Conservation (phyloP, 2,113 vertebrate genomes). For the Scomber colias region DNA sequence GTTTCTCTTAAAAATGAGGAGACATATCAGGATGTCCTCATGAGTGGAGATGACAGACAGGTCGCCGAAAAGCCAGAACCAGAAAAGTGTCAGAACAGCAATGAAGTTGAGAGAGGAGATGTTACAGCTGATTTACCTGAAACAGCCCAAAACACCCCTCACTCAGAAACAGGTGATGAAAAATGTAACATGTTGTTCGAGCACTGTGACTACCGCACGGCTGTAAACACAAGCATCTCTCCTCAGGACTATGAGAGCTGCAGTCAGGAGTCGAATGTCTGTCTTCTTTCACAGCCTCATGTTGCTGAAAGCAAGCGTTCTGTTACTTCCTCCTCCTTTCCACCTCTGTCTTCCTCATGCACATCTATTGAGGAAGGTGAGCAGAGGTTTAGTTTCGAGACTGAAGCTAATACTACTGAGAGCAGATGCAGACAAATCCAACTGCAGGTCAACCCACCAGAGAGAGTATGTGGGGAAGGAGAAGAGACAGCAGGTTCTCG, state of each 20-base stretch:
- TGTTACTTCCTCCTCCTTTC: not conserved
- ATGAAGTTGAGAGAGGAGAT: not conserved
- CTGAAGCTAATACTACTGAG: not conserved
- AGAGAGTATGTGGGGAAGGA: not conserved
- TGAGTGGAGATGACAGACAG: not conserved
- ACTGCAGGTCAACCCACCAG: not conserved
- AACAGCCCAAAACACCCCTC: accelerated
- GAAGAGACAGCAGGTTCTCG: not conserved
- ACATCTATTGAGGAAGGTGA: not conserved
- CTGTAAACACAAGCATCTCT: not conserved
- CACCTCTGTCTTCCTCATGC: not conserved
- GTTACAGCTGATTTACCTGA: not conserved
- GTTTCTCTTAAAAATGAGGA: too few relatives aligned
- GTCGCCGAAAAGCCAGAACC: not conserved
- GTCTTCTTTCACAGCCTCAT: not conserved
- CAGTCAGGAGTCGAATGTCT: not conserved
- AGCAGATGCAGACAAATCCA: not conserved
- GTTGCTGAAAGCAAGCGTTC: not conserved
- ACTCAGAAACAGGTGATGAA: not conserved
- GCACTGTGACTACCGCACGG: accelerated
- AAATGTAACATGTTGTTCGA: not conserved
- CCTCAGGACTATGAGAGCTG: not conserved
- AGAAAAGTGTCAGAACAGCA: not conserved
- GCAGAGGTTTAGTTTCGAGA: not conserved
- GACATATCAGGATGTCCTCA: not conserved